These are phyloP conservation scores for Heliconius hermathena DNA, from an alignment of 1,140 invertebrate genomes.

Conservation along the genomic window DNA sequence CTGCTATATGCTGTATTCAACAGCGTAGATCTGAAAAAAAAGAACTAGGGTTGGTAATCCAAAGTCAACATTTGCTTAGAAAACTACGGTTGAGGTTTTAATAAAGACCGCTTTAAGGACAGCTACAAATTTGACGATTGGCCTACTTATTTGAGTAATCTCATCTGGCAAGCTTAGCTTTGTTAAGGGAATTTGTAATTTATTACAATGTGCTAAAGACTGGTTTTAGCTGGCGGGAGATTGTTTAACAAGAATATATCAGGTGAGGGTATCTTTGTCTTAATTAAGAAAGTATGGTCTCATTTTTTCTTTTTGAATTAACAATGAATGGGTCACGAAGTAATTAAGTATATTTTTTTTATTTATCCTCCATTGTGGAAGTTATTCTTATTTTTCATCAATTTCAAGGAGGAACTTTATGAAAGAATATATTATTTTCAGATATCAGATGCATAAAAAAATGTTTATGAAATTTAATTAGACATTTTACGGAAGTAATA, in stretches of 20 bases:
- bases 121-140: constrained; percentile 51
- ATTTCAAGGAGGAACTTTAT: not conserved
- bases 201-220: constrained; percentile 9
- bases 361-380: not conserved
- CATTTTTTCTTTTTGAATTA: constrained; percentile 45
- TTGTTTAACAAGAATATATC: constrained; percentile 42
- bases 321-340: constrained; percentile 4
- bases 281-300: constrained; percentile 46
- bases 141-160: constrained; percentile 50
- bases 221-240: constrained; percentile 6
- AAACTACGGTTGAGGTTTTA: constrained; percentile 48
- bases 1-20: too few species aligned
- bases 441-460: not conserved
- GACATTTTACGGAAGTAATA: not conserved
- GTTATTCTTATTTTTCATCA: constrained; percentile 12
- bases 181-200: constrained; percentile 28
- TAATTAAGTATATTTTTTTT: constrained; percentile 12
- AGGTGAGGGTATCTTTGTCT: constrained; percentile 48
- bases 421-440: not conserved
- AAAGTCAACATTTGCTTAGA: constrained; percentile 40
- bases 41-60: not conserved
- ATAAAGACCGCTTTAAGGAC: constrained; percentile 51
- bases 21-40: too few species aligned
- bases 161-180: constrained; percentile 40
- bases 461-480: not conserved